Conservation (phyloP, 2,797 vertebrate genomes). For the Sternarchorhynchus goeldii region DNA sequence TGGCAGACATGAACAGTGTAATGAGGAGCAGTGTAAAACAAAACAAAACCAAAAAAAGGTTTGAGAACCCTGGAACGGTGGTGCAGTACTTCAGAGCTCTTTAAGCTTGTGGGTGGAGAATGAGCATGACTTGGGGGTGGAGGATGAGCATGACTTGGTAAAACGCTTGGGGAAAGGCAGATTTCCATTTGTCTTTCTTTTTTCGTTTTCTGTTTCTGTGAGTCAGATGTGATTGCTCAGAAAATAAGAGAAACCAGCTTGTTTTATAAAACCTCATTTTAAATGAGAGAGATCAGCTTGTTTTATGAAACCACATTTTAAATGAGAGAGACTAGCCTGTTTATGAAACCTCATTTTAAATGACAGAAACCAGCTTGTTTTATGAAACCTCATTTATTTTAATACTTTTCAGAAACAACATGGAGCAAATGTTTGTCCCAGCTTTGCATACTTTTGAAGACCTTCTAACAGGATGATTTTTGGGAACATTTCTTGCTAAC, state of each 20-base stretch:
- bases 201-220: slow-evolving; percentile 35
- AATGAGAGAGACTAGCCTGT: too few relatives aligned
- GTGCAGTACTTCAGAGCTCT: slow-evolving; percentile 38
- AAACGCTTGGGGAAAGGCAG: slow-evolving; percentile 37
- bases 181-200: slow-evolving; percentile 44
- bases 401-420: slow-evolving; percentile 40
- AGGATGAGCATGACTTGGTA: slow-evolving; percentile 41
- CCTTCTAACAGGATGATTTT: neutral
- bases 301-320: neutral
- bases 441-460: slow-evolving; percentile 5
- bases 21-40: slow-evolving; percentile 32
- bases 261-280: slow-evolving; percentile 24
- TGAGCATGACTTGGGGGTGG: slow-evolving; percentile 37
- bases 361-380: slow-evolving; percentile 2
- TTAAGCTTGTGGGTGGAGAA: slow-evolving; percentile 23
- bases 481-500: neutral
- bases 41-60: slow-evolving; percentile 17
- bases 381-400: slow-evolving; percentile 20
- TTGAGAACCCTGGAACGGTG: slow-evolving; percentile 27
- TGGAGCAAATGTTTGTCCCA: slow-evolving; percentile 14
- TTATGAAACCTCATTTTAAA: too few relatives aligned
- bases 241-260: slow-evolving; percentile 28
- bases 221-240: slow-evolving; percentile 37
- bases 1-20: slow-evolving; percentile 35
- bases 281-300: slow-evolving; percentile 17